Conservation (phyloP, 2,797 vertebrate genomes). For the Microctenopoma lineatum region DNA sequence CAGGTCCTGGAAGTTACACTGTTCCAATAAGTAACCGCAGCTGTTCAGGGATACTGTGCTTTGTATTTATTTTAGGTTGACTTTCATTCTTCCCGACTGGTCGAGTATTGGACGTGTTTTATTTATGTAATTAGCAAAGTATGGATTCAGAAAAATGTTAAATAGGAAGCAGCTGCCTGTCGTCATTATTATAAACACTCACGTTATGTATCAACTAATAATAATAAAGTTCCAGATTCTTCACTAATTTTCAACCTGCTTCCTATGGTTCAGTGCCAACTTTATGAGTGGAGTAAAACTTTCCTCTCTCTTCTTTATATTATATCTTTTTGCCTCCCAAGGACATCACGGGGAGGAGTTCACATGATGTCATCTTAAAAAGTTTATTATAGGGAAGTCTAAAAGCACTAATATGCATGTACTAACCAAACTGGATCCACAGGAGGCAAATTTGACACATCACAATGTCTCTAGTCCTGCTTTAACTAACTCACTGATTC, state of each 20-base stretch:
- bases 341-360: no score
- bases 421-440: no score
- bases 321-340: no score
- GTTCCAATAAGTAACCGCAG: constrained; percentile 31
- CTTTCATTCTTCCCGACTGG: constrained; percentile 17
- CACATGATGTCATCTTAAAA: background rate
- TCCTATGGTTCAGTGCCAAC: no score
- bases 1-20: constrained; percentile 26
- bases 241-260: no score
- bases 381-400: no score
- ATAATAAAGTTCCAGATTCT: no score
- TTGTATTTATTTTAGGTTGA: constrained; percentile 23
- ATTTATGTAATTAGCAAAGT: background rate
- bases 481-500: constrained; percentile 20
- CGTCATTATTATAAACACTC: background rate
- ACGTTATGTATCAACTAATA: background rate
- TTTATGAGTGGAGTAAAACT: no score
- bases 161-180: background rate
- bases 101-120: background rate
- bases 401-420: no score
- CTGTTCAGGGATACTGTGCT: constrained; percentile 14
- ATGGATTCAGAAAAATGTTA: background rate
- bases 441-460: background rate
- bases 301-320: no score
- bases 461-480: constrained; percentile 12